Evolutionary conservation across 2,797 vertebrate species (phyloP).

Genomic region (Thalassophryne amazonica): DNA sequence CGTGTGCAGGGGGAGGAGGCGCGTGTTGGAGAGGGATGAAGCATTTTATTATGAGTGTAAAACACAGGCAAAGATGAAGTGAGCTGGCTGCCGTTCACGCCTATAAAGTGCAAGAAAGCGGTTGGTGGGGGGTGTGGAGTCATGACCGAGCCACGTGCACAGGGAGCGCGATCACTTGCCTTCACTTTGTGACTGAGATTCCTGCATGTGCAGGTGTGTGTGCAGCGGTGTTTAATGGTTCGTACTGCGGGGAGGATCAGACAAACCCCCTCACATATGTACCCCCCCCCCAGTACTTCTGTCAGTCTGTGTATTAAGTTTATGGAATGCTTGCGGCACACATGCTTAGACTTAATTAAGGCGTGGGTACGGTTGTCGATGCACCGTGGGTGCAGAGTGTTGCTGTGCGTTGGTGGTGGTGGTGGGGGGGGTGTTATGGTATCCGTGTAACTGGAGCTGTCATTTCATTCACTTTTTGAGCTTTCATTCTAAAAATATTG

Average conservation of each 20-base stretch:
- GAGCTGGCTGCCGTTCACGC: slow-evolving; percentile 16
- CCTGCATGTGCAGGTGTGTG: background rate
- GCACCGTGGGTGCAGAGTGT: background rate
- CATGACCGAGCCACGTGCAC: slow-evolving; percentile 21
- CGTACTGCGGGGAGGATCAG: background rate
- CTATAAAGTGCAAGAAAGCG: background rate
- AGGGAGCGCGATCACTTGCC: background rate
- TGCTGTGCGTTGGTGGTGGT: background rate
- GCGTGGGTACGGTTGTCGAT: background rate
- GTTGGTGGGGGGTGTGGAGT: slow-evolving; percentile 19
- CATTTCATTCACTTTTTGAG: no score
- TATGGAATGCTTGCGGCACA: background rate
- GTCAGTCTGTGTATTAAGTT: slow-evolving; percentile 23
- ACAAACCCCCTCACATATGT: slow-evolving; percentile 1
- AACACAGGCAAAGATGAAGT: slow-evolving; percentile 53
- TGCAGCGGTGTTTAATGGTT: slow-evolving; percentile 18
- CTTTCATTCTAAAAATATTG: no score
- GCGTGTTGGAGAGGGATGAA: slow-evolving; percentile 52
- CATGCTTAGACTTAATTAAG: slow-evolving; percentile 26
- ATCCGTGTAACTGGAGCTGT: no score
- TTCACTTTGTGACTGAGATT: background rate
- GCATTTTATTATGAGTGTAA: slow-evolving; percentile 73
- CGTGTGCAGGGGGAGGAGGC: slow-evolving; percentile 47
- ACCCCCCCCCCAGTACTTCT: slow-evolving; percentile 11
- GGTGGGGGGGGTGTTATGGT: background rate